Percentiles rank a stretch among this genome's conserved stretches.
Evolutionary conservation across 2,797 vertebrate genomes (phyloP).

Genomic region (Chloroceryle inda): DNA sequence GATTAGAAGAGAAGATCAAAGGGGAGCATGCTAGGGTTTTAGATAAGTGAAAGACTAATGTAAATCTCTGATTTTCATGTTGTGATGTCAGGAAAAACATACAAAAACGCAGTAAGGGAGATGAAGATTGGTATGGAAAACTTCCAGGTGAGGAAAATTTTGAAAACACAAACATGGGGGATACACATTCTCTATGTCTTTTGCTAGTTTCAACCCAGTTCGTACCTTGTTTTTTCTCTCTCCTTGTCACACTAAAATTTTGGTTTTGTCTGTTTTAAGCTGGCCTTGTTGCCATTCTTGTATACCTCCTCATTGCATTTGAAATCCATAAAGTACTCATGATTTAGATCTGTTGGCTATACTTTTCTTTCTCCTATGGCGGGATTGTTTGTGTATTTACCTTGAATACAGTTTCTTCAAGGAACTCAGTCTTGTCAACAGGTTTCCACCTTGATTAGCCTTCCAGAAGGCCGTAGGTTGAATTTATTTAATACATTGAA

Average conservation of each 20-base stretch:
- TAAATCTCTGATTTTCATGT: not conserved
- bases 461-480: not conserved
- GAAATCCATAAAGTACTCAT: accelerated
- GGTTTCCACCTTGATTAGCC: not conserved
- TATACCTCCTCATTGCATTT: not conserved
- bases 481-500: not conserved
- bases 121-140: not conserved
- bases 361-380: not conserved
- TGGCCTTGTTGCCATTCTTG: not conserved
- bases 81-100: not conserved
- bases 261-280: not conserved
- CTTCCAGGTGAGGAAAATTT: not conserved
- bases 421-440: not conserved
- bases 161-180: not conserved
- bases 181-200: not conserved
- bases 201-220: not conserved
- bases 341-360: not conserved
- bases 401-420: not conserved
- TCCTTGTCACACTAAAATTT: not conserved
- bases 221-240: not conserved
- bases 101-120: not conserved
- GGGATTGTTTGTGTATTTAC: not conserved
- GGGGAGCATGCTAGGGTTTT: not conserved
- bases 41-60: not conserved
- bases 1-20: not conserved